A percentile compares a stretch with the other conserved stretches of the same genome.
Conservation (phyloP, 2,113 vertebrate genomes). For the Silurus glanis region DNA sequence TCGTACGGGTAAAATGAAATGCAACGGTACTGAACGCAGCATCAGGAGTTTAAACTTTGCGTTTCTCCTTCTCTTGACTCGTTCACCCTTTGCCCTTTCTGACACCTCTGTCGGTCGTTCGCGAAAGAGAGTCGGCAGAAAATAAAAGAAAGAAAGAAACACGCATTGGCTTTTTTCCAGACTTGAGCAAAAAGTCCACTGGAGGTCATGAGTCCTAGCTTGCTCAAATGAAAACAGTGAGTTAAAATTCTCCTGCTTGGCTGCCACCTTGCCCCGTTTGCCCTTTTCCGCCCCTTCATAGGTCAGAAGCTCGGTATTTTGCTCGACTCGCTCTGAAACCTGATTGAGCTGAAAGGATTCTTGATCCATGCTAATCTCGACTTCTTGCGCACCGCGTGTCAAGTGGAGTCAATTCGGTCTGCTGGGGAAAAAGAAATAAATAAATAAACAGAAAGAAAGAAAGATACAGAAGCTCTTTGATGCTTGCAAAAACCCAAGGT, state of each 20-base stretch:
- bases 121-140: neutral
- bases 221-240: neutral
- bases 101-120: neutral
- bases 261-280: neutral
- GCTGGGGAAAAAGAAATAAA: neutral
- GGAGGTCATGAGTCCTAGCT: neutral
- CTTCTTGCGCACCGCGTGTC: neutral
- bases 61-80: neutral
- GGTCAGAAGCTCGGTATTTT: neutral
- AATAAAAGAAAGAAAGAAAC: neutral
- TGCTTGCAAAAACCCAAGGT: neutral
- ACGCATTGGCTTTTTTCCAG: neutral
- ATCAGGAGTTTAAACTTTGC: neutral
- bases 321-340: neutral
- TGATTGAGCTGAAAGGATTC: neutral
- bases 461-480: neutral
- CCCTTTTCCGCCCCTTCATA: neutral
- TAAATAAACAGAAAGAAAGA: neutral
- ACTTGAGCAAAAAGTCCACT: neutral
- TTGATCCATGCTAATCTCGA: neutral
- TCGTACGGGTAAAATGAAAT: neutral
- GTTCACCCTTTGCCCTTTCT: neutral
- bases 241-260: conserved; percentile 5
- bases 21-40: neutral
- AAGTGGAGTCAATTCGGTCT: neutral